Conservation (phyloP, 2,113 vertebrate species). For the Carlito syrichta region DNA sequence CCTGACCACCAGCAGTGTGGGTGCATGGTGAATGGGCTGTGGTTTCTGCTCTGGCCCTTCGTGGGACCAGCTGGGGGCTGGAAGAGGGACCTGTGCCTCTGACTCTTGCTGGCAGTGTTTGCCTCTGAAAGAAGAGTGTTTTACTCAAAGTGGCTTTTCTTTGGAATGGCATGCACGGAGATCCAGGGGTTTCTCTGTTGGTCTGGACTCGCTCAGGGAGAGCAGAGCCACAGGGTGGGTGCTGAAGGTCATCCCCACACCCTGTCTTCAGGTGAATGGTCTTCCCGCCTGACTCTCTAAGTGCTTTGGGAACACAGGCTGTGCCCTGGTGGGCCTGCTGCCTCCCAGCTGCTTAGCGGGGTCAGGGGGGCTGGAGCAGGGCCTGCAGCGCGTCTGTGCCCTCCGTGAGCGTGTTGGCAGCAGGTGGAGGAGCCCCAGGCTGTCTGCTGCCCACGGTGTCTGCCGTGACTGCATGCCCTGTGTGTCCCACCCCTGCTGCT, state of each 20-base stretch:
- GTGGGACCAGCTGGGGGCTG: not conserved
- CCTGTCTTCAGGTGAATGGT: too few species aligned
- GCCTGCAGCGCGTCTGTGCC: not conserved
- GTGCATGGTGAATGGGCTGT: too few species aligned
- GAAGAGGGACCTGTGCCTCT: not conserved
- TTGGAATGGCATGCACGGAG: too few species aligned
- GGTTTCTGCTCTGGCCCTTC: not conserved
- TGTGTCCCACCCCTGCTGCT: too few species aligned
- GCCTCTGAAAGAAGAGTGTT: accelerated
- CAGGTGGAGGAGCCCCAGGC: not conserved
- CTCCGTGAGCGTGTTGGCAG: accelerated
- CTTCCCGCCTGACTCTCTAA: not conserved
- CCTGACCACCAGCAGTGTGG: not conserved
- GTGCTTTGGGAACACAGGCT: not conserved
- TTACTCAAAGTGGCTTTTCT: not conserved
- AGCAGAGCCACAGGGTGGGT: not conserved
- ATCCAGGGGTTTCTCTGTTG: not conserved
- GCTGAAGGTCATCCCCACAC: accelerated
- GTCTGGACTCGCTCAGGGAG: not conserved
- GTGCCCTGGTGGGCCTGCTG: not conserved
- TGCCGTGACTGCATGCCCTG: not conserved
- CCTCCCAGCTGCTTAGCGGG: too few species aligned
- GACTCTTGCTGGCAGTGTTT: not conserved
- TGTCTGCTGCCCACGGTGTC: not conserved
- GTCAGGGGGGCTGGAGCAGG: not conserved